Evolutionary conservation across 2,113 vertebrate species (phyloP).

Genomic region (Pollachius pollachius): DNA sequence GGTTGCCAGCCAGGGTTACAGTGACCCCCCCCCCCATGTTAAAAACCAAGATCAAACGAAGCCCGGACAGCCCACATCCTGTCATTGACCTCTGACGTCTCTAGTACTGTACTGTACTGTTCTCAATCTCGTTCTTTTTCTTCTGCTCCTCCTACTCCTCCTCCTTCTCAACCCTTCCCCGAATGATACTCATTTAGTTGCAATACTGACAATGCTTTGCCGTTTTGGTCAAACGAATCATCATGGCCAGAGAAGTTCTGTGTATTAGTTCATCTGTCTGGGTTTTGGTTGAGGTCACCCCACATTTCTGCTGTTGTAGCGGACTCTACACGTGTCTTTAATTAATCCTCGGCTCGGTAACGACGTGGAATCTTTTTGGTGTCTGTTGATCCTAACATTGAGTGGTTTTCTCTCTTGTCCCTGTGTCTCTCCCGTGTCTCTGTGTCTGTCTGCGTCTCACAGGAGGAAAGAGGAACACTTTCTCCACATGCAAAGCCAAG

Average conservation of each 20-base stretch:
- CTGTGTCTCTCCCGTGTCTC: background rate
- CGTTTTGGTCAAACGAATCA: no score
- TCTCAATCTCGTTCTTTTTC: constrained; percentile 23
- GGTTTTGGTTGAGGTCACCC: constrained; percentile 24
- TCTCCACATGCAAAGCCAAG: constrained; percentile 97
- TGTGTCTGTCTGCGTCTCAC: constrained; percentile 11
- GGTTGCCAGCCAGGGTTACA: constrained; percentile 62
- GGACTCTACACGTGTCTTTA: background rate
- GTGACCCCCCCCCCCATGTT: constrained; percentile 39
- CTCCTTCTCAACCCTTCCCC: no score
- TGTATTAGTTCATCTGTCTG: constrained; percentile 9
- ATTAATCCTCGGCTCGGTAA: background rate
- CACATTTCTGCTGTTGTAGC: constrained; percentile 12
- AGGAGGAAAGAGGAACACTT: constrained; percentile 93
- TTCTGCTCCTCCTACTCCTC: no score
- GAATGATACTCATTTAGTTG: no score
- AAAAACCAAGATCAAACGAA: constrained; percentile 55
- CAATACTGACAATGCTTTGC: no score
- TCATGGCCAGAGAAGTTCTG: no score
- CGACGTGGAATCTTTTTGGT: background rate
- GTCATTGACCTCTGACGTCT: constrained; percentile 53
- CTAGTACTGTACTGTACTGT: constrained; percentile 13
- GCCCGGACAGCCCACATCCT: constrained; percentile 66
- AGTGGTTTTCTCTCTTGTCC: background rate
- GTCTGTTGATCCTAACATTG: background rate